Conservation (phyloP, 1,140 invertebrate genomes). For the Gonatopus flavifemur region DNA sequence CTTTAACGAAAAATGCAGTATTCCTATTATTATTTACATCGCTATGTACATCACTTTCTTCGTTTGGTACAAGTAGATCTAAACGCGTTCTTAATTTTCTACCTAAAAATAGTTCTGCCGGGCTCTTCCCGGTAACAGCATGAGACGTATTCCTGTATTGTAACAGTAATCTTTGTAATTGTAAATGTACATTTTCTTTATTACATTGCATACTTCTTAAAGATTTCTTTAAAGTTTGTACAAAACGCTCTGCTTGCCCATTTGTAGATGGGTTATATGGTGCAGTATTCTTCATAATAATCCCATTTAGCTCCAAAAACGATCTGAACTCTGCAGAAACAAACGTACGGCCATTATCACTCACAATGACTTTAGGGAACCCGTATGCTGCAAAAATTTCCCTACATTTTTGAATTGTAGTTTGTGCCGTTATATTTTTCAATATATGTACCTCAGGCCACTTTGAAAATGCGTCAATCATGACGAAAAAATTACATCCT, state of each 20-base stretch:
- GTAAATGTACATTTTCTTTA: not conserved
- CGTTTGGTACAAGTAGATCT: no score
- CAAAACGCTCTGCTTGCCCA: not conserved
- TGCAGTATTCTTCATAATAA: conserved; percentile 6
- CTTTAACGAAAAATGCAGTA: no score
- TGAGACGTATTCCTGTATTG: not conserved
- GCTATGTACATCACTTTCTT: no score
- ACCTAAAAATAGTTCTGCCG: not conserved
- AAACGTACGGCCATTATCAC: no score
- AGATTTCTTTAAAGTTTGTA: not conserved
- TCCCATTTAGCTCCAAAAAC: conserved; percentile 27
- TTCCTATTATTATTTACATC: no score
- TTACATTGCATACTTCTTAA: conserved; percentile 6
- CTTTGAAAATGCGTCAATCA: no score
- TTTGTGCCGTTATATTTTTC: no score
- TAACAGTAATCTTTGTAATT: conserved; percentile 5
- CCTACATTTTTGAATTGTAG: no score
- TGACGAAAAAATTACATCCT: no score
- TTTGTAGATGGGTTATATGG: not conserved
- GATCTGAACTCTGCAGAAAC: conserved; percentile 38
- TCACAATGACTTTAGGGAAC: no score
- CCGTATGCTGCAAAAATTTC: no score
- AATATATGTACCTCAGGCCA: no score
- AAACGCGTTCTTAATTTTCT: not conserved
- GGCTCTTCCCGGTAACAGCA: not conserved